phyloP scores from a whole-genome alignment of 2,797 vertebrate species.

The Dicrostonyx torquatus region DNA sequence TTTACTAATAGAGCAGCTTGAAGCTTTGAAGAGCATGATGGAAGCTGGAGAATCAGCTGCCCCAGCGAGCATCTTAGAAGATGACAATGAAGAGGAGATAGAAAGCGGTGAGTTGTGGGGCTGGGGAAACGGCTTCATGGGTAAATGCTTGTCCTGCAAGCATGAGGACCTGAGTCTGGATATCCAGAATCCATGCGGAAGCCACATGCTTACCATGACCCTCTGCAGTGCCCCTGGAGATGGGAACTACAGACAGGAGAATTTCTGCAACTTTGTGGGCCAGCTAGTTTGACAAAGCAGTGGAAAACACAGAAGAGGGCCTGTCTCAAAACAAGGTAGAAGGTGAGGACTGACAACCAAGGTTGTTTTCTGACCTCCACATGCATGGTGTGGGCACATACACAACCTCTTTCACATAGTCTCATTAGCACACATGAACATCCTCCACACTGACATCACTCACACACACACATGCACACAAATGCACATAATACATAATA shows the following conservation, averaged over 20 bases:
- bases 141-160: too few relatives aligned
- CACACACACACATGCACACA: background rate
- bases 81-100: conserved; percentile 96
- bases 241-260: background rate
- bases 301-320: background rate
- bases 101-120: conserved; percentile 88
- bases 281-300: background rate
- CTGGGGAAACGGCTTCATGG: background rate
- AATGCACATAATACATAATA: background rate
- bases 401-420: background rate
- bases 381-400: background rate
- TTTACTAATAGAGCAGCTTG: conserved; percentile 93
- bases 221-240: background rate
- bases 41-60: conserved; percentile 96
- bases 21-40: conserved; percentile 98
- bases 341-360: background rate
- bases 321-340: background rate
- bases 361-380: background rate
- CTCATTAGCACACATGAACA: background rate
- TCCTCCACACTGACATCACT: background rate
- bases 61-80: conserved; percentile 95
- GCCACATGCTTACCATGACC: background rate
- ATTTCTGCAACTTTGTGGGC: background rate
- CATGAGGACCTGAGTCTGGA: too few relatives aligned
- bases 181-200: background rate